Conservation (phyloP, 2,888 invertebrate genomes). For the Danaus chrysippus region DNA sequence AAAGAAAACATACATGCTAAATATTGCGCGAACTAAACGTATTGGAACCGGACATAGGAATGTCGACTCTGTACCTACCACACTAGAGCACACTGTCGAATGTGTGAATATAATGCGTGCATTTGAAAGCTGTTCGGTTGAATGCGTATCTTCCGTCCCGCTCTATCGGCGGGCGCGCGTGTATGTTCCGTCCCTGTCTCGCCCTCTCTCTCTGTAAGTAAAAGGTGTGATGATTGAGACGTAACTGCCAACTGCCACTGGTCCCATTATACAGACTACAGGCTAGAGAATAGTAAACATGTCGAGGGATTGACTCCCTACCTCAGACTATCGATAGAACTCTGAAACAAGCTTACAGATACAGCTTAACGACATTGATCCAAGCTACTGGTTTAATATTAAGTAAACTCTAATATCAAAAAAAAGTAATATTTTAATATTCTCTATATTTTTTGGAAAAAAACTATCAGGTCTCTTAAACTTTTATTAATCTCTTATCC, state of each 20-base stretch:
- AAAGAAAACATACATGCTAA: constrained; percentile 78
- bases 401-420: no score
- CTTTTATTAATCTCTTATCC: no score
- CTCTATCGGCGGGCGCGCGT: neutral
- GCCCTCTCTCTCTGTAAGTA: constrained; percentile 58
- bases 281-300: constrained; percentile 64
- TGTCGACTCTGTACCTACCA: constrained; percentile 30
- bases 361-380: no score
- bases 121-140: constrained; percentile 58
- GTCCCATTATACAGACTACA: constrained; percentile 64
- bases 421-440: no score
- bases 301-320: constrained; percentile 35
- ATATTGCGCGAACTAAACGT: constrained; percentile 60
- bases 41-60: constrained; percentile 30
- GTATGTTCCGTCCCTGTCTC: no score
- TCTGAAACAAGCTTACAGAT: no score
- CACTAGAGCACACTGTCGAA: constrained; percentile 27
- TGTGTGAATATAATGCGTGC: constrained; percentile 38
- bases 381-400: no score
- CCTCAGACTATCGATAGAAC: neutral
- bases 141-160: constrained; percentile 47
- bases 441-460: no score
- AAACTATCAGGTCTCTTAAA: no score
- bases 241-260: constrained; percentile 77
- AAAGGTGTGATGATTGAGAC: constrained; percentile 76